Evolutionary conservation across 2,797 vertebrate genomes (phyloP).

Genomic region (Neosalanx taihuensis): DNA sequence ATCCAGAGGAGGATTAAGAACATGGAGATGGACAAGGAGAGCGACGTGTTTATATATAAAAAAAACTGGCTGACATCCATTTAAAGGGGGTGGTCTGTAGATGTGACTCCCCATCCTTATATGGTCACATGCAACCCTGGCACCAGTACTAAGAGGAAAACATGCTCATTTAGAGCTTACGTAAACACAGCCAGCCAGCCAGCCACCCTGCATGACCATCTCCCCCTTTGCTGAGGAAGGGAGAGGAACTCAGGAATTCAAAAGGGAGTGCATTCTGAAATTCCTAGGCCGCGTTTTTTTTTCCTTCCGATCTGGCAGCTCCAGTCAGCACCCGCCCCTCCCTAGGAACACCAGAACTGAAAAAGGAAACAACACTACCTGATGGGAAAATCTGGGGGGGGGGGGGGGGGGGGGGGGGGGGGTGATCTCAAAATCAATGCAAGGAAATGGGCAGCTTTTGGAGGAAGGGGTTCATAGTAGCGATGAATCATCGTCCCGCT

Average conservation of each 20-base stretch:
- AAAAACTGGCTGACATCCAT: slow-evolving; percentile 34
- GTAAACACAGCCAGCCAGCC: slow-evolving; percentile 65
- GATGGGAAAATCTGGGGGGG: slow-evolving; percentile 4
- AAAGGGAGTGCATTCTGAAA: slow-evolving; percentile 53
- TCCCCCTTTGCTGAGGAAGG: slow-evolving; percentile 36
- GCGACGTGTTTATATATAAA: slow-evolving; percentile 1
- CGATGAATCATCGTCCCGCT: not conserved
- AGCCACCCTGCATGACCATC: slow-evolving; percentile 28
- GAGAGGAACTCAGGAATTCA: slow-evolving; percentile 66
- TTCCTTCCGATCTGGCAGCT: not conserved
- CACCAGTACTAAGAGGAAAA: slow-evolving; percentile 52
- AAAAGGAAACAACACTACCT: slow-evolving; percentile 32
- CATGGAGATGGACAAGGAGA: not conserved
- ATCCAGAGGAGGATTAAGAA: not conserved
- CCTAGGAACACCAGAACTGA: slow-evolving; percentile 25
- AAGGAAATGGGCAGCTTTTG: slow-evolving; percentile 1
- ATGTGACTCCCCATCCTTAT: slow-evolving; percentile 71
- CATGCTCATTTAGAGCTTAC: slow-evolving; percentile 68
- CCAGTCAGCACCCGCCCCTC: not conserved
- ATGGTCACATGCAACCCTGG: slow-evolving; percentile 70
- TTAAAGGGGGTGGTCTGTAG: slow-evolving; percentile 26
- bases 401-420: not conserved
- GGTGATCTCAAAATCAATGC: not conserved
- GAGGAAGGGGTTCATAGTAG: not conserved
- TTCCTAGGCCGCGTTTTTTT: slow-evolving; percentile 57